phyloP scores from a whole-genome alignment of 1,140 invertebrate species.

The Neodiprion pinetum region DNA sequence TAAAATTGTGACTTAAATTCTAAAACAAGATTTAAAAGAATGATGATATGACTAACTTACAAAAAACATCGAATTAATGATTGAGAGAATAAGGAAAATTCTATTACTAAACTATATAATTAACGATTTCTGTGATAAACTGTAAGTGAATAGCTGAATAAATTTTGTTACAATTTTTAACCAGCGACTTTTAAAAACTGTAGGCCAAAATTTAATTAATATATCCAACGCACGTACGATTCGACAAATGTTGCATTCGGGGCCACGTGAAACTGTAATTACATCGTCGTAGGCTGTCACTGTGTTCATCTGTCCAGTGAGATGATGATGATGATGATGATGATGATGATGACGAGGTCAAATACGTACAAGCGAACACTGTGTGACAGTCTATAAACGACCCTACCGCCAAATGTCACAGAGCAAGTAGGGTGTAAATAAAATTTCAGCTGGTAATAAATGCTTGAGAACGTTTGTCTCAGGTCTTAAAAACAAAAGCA shows the following conservation, averaged over 20 bases:
- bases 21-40: neutral
- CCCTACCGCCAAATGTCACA: too few species aligned
- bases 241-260: neutral
- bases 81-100: neutral
- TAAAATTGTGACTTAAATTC: neutral
- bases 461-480: too few species aligned
- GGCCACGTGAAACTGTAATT: neutral
- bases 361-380: neutral
- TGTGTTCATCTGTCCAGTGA: neutral
- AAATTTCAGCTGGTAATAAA: too few species aligned
- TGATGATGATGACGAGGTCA: neutral
- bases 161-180: conserved; percentile 2
- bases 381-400: neutral
- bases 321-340: neutral
- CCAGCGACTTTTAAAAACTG: conserved; percentile 3
- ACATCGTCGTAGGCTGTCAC: neutral
- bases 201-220: neutral
- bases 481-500: too few species aligned
- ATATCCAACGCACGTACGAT: neutral
- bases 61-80: neutral
- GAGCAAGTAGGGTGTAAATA: too few species aligned
- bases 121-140: neutral
- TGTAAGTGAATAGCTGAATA: neutral
- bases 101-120: neutral
- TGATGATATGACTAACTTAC: too few species aligned